Conservation (phyloP, 2,113 vertebrate genomes). For the Pseudolaguvia tuberculata region DNA sequence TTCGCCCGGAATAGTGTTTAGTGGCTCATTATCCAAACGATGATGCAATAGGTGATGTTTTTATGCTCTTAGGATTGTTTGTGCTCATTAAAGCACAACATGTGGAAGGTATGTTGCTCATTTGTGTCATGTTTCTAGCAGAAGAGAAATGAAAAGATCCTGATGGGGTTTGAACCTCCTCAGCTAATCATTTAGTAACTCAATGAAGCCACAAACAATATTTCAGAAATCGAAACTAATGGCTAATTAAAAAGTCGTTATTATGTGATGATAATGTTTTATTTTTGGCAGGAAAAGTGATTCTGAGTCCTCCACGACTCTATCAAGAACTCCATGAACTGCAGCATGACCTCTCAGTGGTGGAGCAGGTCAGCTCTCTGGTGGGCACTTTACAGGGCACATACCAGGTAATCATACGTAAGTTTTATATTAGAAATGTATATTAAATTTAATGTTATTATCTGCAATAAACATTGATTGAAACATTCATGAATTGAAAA, state of each 20-base stretch:
- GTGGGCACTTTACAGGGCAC: constrained; percentile 88
- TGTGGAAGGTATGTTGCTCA: no score
- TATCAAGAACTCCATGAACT: constrained; percentile 94
- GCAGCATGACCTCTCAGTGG: constrained; percentile 86
- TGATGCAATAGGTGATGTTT: constrained; percentile 4
- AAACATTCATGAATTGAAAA: not conserved
- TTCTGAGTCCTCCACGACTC: constrained; percentile 84
- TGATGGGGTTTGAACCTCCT: not conserved
- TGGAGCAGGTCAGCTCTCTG: constrained; percentile 87
- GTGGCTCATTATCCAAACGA: constrained; percentile 3
- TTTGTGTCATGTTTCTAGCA: not conserved
- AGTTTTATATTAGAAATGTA: not conserved
- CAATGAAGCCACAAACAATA: no score
- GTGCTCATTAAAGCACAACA: not conserved
- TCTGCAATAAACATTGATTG: not conserved
- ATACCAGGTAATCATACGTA: constrained; percentile 77
- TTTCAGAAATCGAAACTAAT: no score
- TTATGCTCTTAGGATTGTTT: not conserved
- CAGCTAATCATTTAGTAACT: no score
- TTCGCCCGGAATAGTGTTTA: not conserved
- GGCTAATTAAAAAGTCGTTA: no score
- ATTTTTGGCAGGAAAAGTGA: constrained; percentile 74
- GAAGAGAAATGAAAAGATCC: not conserved
- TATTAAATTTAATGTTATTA: no score
- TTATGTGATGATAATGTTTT: constrained; percentile 9